Evolutionary conservation across 35 echinoderm and acorn worm species (phyloP).

Genomic region (Acanthaster planci): DNA sequence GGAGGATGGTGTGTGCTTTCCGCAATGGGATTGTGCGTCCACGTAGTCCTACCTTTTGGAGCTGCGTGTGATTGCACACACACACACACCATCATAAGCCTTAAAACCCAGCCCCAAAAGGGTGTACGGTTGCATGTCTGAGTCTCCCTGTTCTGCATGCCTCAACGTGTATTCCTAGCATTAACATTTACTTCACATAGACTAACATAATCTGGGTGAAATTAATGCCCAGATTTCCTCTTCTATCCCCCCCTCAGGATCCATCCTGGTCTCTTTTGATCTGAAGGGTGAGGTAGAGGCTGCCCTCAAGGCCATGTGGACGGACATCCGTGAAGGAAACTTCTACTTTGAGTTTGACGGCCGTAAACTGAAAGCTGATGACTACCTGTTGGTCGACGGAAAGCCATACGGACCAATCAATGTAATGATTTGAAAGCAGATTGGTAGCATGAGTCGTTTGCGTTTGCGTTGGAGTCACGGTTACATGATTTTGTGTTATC

Average conservation of each 20-base stretch:
- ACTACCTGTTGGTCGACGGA: conserved; percentile 68
- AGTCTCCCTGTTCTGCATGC: too few relatives aligned
- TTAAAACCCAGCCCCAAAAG: too few relatives aligned
- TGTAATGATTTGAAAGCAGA: not conserved
- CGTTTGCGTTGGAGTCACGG: too few relatives aligned
- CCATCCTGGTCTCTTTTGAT: conserved; percentile 74
- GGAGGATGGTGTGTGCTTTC: not conserved
- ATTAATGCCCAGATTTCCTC: not conserved
- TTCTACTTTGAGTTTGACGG: conserved; percentile 69
- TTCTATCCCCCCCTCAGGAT: conserved; percentile 60
- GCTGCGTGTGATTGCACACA: too few relatives aligned
- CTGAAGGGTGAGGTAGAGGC: conserved; percentile 62
- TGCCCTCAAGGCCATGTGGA: conserved; percentile 46
- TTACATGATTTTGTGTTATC: too few relatives aligned
- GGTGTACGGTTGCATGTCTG: too few relatives aligned
- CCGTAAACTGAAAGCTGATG: conserved; percentile 43
- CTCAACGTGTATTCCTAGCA: not conserved
- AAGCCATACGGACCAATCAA: conserved; percentile 34
- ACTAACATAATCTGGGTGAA: too few relatives aligned
- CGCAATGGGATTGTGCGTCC: not conserved
- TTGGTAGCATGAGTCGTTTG: too few relatives aligned
- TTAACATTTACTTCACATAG: not conserved
- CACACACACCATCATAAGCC: too few relatives aligned
- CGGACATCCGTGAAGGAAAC: conserved; percentile 64
- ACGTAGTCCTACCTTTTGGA: too few relatives aligned